Percentiles rank a stretch among this genome's conserved stretches.
Evolutionary conservation across 2,113 vertebrate species (phyloP).

Genomic region (Numida meleagris): DNA sequence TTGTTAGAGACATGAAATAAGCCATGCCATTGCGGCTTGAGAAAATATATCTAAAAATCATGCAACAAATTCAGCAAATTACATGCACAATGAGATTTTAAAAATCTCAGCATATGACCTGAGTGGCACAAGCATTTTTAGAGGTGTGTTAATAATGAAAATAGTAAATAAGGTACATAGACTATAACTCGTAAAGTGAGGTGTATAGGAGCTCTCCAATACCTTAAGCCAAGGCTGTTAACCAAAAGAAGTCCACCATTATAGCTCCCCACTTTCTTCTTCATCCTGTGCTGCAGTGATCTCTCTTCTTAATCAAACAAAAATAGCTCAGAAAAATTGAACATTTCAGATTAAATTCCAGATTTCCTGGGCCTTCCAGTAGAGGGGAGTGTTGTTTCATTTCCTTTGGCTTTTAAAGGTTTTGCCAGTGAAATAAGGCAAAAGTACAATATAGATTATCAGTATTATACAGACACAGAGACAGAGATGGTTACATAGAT

Average conservation of each 20-base stretch:
- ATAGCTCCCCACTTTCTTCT: not conserved
- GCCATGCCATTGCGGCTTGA: not conserved
- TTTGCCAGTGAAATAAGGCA: not conserved
- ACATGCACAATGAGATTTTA: not conserved
- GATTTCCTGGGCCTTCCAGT: constrained; percentile 58
- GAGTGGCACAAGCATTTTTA: not conserved
- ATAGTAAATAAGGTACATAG: not conserved
- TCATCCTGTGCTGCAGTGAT: not conserved
- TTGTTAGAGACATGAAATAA: not conserved
- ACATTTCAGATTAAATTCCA: not conserved
- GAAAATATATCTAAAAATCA: not conserved
- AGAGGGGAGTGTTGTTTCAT: constrained; percentile 74
- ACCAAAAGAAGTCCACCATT: not conserved
- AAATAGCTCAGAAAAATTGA: not conserved
- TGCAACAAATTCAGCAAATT: not conserved
- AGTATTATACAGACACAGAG: not conserved
- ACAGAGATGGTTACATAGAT: not conserved
- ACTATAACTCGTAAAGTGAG: not conserved
- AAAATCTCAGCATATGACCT: not conserved
- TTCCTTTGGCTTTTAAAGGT: constrained; percentile 3
- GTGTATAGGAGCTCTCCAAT: not conserved
- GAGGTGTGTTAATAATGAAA: not conserved
- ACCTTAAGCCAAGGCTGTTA: not conserved
- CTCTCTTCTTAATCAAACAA: not conserved
- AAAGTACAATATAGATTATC: not conserved